These are phyloP conservation scores for Rattus rattus DNA, from an alignment of 2,113 vertebrate genomes.

Conservation along the genomic window DNA sequence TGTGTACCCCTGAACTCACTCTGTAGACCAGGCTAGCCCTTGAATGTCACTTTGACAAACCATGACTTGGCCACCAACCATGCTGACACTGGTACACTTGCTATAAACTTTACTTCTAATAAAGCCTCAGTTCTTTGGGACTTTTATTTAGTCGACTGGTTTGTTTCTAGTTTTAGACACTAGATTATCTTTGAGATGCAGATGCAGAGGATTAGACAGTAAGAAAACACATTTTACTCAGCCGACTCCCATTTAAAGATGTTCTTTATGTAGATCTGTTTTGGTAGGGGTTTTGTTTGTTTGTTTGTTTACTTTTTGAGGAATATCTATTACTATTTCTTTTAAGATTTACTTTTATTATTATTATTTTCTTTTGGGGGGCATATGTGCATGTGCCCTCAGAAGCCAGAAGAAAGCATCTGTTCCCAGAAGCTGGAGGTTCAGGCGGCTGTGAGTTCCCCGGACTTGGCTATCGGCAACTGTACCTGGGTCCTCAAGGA, in stretches of 20 bases:
- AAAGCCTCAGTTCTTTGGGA: not conserved
- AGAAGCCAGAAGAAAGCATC: not conserved
- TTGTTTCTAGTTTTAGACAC: not conserved
- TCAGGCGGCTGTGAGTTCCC: no score
- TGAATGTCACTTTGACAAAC: not conserved
- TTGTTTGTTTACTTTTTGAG: not conserved
- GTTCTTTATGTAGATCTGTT: not conserved
- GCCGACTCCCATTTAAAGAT: not conserved
- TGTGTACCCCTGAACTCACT: not conserved
- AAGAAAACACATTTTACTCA: not conserved
- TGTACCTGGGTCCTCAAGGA: not conserved
- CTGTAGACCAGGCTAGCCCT: not conserved
- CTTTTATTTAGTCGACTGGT: not conserved
- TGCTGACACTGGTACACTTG: not conserved
- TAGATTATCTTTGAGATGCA: not conserved
- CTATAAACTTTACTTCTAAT: not conserved
- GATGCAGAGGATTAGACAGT: not conserved
- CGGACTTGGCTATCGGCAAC: not conserved
- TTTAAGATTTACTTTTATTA: not conserved
- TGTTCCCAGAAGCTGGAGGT: not conserved
- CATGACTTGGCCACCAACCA: not conserved
- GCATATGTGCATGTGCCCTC: not conserved
- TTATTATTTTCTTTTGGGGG: not conserved
- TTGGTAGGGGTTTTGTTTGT: not conserved
- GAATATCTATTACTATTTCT: not conserved